phyloP scores from a whole-genome alignment of 2,113 vertebrate genomes.

The Chionodraco myersi region DNA sequence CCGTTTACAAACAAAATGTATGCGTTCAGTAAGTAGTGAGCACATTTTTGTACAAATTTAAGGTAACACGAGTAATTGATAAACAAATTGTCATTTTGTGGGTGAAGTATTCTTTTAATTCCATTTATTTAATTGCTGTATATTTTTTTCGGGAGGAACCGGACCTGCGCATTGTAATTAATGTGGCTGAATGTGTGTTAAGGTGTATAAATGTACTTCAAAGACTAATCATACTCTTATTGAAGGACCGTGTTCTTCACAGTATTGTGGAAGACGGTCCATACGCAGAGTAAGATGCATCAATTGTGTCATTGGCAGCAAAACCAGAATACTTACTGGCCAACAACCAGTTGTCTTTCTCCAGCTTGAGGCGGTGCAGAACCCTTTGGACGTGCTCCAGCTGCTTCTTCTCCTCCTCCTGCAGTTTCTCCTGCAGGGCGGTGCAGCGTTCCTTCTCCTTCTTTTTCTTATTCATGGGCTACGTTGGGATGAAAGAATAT shows the following conservation, averaged over 20 bases:
- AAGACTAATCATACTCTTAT: not conserved
- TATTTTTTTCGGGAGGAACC: not conserved
- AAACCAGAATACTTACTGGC: slow-evolving; percentile 87
- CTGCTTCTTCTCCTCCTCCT: slow-evolving; percentile 98
- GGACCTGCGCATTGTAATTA: not conserved
- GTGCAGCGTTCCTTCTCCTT: slow-evolving; percentile 99
- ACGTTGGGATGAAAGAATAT: slow-evolving; percentile 12
- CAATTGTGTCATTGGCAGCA: not conserved
- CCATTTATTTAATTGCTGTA: not conserved
- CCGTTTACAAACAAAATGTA: too few species aligned
- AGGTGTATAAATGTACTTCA: not conserved
- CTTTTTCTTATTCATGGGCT: slow-evolving; percentile 98
- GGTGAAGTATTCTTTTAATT: not conserved
- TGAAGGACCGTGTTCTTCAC: not conserved
- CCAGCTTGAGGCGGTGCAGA: slow-evolving; percentile 94
- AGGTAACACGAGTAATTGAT: too few species aligned
- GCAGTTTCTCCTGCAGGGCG: slow-evolving; percentile 96
- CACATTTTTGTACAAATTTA: too few species aligned
- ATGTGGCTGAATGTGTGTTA: not conserved
- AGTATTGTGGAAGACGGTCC: not conserved
- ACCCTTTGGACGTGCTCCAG: slow-evolving; percentile 95
- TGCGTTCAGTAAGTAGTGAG: too few species aligned
- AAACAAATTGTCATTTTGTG: too few species aligned
- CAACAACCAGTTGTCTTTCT: slow-evolving; percentile 99
- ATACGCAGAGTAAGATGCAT: not conserved